Conservation (phyloP, 2,113 vertebrate genomes). For the Brachyistius frenatus region DNA sequence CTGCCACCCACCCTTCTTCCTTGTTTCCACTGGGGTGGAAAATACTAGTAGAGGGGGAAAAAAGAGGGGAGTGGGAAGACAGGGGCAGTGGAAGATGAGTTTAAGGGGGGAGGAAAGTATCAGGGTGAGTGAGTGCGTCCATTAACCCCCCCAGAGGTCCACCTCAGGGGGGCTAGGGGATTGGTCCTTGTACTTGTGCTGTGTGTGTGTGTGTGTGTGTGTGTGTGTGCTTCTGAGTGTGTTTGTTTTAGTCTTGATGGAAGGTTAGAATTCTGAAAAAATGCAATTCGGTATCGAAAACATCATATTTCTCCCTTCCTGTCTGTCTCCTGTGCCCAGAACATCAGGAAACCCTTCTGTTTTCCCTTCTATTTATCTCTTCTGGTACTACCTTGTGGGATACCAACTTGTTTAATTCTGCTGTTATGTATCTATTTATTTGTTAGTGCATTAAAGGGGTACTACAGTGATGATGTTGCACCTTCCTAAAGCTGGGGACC, state of each 20-base stretch:
- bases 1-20: conserved; percentile 24
- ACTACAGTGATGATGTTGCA: neutral
- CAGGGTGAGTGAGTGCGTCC: conserved; percentile 71
- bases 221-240: conserved; percentile 39
- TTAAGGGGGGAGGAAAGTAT: conserved; percentile 56
- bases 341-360: conserved; percentile 17
- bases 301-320: neutral
- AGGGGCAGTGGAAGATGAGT: conserved; percentile 62
- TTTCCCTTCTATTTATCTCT: neutral
- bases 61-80: conserved; percentile 54
- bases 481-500: too few relatives aligned
- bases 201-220: conserved; percentile 42
- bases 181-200: conserved; percentile 35
- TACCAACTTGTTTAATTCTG: neutral
- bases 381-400: neutral
- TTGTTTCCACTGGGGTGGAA: conserved; percentile 77
- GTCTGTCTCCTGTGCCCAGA: neutral
- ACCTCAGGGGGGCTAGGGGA: conserved; percentile 37
- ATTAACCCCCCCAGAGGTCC: conserved; percentile 71
- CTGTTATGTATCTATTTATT: neutral
- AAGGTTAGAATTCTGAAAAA: conserved; percentile 45
- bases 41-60: conserved; percentile 65
- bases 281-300: conserved; percentile 14
- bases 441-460: neutral
- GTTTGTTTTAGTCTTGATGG: conserved; percentile 41